These are phyloP conservation scores for Erebia palarica DNA, from an alignment of 2,888 invertebrate species.

Conservation along the genomic window DNA sequence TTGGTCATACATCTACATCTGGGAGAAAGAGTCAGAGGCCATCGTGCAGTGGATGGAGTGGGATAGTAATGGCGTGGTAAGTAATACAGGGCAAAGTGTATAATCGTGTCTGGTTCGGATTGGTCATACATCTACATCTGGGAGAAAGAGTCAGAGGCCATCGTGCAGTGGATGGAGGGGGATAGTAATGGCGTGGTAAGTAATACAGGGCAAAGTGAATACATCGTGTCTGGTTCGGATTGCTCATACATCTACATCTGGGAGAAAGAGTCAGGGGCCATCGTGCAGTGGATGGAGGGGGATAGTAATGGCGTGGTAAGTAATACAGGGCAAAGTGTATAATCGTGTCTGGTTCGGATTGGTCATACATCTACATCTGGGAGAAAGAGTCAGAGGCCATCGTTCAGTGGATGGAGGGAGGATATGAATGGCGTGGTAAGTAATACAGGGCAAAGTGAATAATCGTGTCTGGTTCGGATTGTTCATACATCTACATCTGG, in stretches of 20 bases:
- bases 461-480: slow-evolving; percentile 97
- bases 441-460: slow-evolving; percentile 97
- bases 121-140: slow-evolving; percentile 87
- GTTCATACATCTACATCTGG: slow-evolving; percentile 94
- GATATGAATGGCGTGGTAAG: too few relatives aligned
- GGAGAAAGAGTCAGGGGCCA: slow-evolving; percentile 93
- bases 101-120: too few relatives aligned
- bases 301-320: slow-evolving; percentile 93
- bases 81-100: slow-evolving; percentile 49
- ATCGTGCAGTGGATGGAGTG: slow-evolving; percentile 95
- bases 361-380: too few relatives aligned
- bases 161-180: slow-evolving; percentile 94
- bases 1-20: slow-evolving; percentile 85
- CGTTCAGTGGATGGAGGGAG: too few relatives aligned
- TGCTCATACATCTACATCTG: slow-evolving; percentile 87
- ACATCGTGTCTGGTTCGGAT: too few relatives aligned
- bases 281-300: slow-evolving; percentile 94
- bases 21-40: slow-evolving; percentile 94
- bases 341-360: too few relatives aligned
- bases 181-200: slow-evolving; percentile 93
- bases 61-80: slow-evolving; percentile 92
- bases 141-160: slow-evolving; percentile 93
- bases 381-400: too few relatives aligned
- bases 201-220: slow-evolving; percentile 37
- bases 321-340: too few relatives aligned